Base-by-base conservation (phyloP, 2,888 invertebrate species). In the Rotaria sp. region DNA sequence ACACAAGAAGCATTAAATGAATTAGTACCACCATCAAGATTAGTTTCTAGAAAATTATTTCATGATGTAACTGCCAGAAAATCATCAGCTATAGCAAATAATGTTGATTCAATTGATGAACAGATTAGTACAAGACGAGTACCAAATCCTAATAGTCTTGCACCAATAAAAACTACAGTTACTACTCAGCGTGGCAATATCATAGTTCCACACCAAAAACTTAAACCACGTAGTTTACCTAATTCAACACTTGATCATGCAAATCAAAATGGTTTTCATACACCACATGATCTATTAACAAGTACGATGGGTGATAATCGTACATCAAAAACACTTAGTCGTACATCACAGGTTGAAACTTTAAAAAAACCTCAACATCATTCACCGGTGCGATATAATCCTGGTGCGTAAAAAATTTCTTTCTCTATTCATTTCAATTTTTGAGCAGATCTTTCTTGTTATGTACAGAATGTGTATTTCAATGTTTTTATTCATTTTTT, bases 201-300 rank as follows among this genome's bases (percentile, higher is more conserved):
- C 26, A 11, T 41, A 10, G 13, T 38, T 24, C 26, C 45, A n/a
- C 41, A 80, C n/a, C 80, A 80, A 35, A 24, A n/a, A 45, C 0
- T 13, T 10, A 80, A 80, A 80, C 80, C 80, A n/a, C 80, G 80
- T 45, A 80, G 80, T 80, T n/a, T 80, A 45, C 80, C 80, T 41
- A 80, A 21, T 41, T 45, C 45, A 38, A 80, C 80, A 41, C 45
- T 80, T 26, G 80, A 80, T 45, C 80, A 80, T 45, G 80, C 80
- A 80, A 80, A 80, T 80, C 80, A 80, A 45, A 80, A 80, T 80
- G 80, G 80, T 45, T 80, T 80, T 80, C 80, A 80, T 80, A 11
- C 45, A 15, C 45, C 80, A 80, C 45, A 41, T 45, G 45, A 41
- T 80, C 45, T 24, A 45, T 26, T 80, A 45, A 21, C 35, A 18